Percentiles rank a stretch among this genome's conserved stretches.
These are phyloP conservation scores for Cremastinae sp. DNA, from an alignment of 2,888 invertebrate genomes.

Conservation along the genomic window DNA sequence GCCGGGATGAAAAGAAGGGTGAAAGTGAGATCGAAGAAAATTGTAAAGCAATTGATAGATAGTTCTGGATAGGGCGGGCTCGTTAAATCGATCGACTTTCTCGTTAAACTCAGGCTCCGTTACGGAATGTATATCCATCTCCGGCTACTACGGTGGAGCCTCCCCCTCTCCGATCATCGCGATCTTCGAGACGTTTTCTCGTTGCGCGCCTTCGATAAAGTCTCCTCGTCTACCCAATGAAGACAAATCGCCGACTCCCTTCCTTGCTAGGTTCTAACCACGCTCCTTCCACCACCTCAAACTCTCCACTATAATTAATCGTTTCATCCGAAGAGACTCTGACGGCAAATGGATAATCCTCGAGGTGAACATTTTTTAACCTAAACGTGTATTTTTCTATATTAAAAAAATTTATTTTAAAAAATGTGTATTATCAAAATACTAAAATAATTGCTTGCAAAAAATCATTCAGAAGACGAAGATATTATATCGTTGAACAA, in stretches of 20 bases:
- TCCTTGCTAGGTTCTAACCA: conserved; percentile 70
- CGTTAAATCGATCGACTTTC: conserved; percentile 36
- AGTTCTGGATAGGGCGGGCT: conserved; percentile 60
- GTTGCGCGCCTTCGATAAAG: conserved; percentile 68
- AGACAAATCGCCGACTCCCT: conserved; percentile 75
- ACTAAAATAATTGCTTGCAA: no score
- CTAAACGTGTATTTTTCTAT: conserved; percentile 30
- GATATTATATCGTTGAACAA: no score
- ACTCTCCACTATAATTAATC: conserved; percentile 72
- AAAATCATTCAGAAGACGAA: no score
- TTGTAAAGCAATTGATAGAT: conserved; percentile 76
- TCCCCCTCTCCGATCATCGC: conserved; percentile 51
- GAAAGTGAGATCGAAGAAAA: conserved; percentile 66
- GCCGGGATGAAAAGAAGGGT: not conserved
- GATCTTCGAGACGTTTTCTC: conserved; percentile 44
- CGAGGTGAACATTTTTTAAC: not conserved
- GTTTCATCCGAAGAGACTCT: conserved; percentile 55
- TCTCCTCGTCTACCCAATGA: conserved; percentile 72
- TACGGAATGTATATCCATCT: conserved; percentile 36
- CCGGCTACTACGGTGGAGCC: conserved; percentile 19
- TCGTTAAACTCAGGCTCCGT: conserved; percentile 9
- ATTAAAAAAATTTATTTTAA: no score
- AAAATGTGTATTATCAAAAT: no score
- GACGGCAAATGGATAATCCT: conserved; percentile 40
- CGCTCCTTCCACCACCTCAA: conserved; percentile 40